Evolutionary conservation across 1,140 invertebrate genomes (phyloP).

Genomic region (Adelges cooleyi): DNA sequence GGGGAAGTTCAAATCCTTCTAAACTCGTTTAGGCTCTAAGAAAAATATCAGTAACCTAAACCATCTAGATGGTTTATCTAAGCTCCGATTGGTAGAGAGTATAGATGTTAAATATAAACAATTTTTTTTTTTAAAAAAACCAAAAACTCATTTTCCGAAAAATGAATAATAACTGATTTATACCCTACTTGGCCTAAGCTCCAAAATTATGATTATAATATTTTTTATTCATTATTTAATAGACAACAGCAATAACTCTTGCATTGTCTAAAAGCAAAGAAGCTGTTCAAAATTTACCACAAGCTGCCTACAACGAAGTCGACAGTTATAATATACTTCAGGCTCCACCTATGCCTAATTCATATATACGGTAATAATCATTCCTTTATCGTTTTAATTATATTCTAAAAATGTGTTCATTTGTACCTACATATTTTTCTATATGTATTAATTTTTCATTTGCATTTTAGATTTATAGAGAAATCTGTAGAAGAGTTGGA

Average conservation of each 20-base stretch:
- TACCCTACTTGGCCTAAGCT: neutral
- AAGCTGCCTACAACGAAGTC: conserved; percentile 68
- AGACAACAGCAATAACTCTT: conserved; percentile 12
- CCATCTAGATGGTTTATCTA: no score
- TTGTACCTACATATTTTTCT: neutral
- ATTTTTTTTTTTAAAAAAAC: neutral
- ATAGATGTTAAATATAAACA: neutral
- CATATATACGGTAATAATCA: conserved; percentile 50
- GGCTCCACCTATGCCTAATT: conserved; percentile 63
- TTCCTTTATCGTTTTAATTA: conserved; percentile 1
- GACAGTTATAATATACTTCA: conserved; percentile 66
- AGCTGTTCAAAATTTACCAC: conserved; percentile 51
- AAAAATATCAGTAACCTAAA: no score
- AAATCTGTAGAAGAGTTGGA: conserved; percentile 88
- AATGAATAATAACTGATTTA: neutral
- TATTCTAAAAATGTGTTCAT: neutral
- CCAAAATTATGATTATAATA: conserved; percentile 1
- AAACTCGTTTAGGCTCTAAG: no score
- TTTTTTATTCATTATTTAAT: neutral
- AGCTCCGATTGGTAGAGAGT: no score
- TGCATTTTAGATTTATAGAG: conserved; percentile 67
- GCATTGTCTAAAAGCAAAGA: conserved; percentile 32
- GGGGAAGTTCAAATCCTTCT: no score
- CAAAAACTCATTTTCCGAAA: neutral
- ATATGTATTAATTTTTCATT: no score